Percentiles rank a stretch among this genome's conserved stretches.
These are phyloP conservation scores for Paedocypris sp. DNA, from an alignment of 2,113 vertebrate genomes.

Conservation along the genomic window DNA sequence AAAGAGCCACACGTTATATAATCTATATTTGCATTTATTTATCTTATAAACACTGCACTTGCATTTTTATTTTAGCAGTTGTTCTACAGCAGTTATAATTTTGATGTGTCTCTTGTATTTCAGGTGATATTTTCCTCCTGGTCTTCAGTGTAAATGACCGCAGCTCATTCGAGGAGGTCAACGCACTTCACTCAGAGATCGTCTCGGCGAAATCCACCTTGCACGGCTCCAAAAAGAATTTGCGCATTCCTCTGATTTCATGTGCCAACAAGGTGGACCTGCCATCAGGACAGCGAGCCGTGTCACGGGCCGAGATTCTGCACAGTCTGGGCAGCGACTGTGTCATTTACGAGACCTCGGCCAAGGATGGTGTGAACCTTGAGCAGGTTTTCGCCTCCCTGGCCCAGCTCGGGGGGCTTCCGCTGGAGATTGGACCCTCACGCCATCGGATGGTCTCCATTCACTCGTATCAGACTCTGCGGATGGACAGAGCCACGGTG, in stretches of 20 bases:
- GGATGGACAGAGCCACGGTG: constrained; percentile 14
- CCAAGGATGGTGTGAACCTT: constrained; percentile 58
- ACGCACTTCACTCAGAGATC: constrained; percentile 54
- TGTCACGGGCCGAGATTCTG: constrained; percentile 45
- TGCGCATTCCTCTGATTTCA: constrained; percentile 49
- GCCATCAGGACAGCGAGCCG: constrained; percentile 30
- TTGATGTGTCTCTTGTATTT: background rate
- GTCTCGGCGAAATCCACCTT: constrained; percentile 56
- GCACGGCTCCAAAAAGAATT: constrained; percentile 33
- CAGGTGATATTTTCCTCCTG: constrained; percentile 65
- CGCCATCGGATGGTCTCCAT: constrained; percentile 62
- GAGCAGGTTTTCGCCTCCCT: constrained; percentile 59
- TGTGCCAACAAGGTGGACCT: constrained; percentile 65
- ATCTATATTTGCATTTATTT: too few relatives aligned
- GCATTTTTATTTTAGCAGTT: too few relatives aligned
- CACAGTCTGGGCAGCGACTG: constrained; percentile 47
- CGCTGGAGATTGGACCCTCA: constrained; percentile 58
- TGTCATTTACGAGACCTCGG: constrained; percentile 61
- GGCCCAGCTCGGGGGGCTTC: constrained; percentile 56
- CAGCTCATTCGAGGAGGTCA: constrained; percentile 58
- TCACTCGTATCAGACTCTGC: constrained; percentile 55
- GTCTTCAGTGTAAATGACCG: constrained; percentile 63
- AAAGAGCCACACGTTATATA: too few relatives aligned
- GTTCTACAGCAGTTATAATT: too few relatives aligned
- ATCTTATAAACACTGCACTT: too few relatives aligned